Evolutionary conservation across 2,113 vertebrate species (phyloP), one percentile per base, ranked within the genome.

Genomic region (Saguinus imperator): DNA sequence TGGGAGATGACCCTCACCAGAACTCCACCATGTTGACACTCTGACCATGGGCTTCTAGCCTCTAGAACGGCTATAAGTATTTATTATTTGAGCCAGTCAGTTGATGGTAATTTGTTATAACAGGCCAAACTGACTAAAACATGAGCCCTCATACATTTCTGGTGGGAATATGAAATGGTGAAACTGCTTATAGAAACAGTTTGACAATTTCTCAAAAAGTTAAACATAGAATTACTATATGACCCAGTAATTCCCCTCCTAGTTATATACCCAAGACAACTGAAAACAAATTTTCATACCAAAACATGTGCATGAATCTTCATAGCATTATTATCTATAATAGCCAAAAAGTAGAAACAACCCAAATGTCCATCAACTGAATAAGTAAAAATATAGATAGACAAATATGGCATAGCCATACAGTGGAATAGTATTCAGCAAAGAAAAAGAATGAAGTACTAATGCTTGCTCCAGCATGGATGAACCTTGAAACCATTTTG

Each of bases 151-250:
- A 32, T 50, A 23, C 17, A 48, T 77, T 96, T 29, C 92, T 83
- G 35, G 29, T 72, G 27, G 66, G 32, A 76, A 72, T 70, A 61
- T 57, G 80, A 94, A 89, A 73, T 87, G 58, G 23, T 72, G 2
- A 61, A 83, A 58, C 27, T 79, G 12, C 27, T 43, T 90, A 1
- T 45, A 84, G 58, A 61, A 94, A 83, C 20, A 94, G 11, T 90
- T 77, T 93, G 61, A 35, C n/a, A 91, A 57, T 27, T 76, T 35
- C 20, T 91, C 45, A 73, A 23, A 93, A 87, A 68, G 20, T 45
- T 96, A 87, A 92, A 45, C 27, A 66, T 64, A 43, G 87, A 93
- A 61, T 91, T 95, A 76, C 35, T 75, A 8, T 29, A 20, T 76
- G 40, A 95, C 10, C 52, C 21, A 83, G 50, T 32, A 89, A 45